Evolutionary conservation across 2,113 vertebrate species (phyloP).

Genomic region (Phrynosoma blainvillii): DNA sequence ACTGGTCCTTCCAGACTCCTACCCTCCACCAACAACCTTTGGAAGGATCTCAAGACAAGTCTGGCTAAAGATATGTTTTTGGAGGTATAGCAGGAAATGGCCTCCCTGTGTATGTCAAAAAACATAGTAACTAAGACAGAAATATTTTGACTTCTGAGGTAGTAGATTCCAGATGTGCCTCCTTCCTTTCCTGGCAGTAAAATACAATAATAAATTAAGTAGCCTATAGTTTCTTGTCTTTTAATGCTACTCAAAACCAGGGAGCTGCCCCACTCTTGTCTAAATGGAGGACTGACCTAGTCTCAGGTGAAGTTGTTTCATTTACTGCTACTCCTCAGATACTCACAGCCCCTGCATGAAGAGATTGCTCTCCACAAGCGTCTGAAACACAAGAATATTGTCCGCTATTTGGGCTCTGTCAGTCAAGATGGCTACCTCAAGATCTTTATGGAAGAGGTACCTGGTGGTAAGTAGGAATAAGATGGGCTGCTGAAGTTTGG

Average conservation of each 20-base stretch:
- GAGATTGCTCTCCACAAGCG: conserved; percentile 92
- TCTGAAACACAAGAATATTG: conserved; percentile 91
- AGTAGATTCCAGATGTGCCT: background rate
- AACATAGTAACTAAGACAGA: background rate
- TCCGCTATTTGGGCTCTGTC: conserved; percentile 90
- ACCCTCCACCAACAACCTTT: background rate
- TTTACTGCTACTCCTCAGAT: conserved; percentile 63
- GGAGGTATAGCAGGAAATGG: background rate
- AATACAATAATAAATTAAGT: background rate
- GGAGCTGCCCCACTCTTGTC: background rate
- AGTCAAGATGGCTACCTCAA: conserved; percentile 92
- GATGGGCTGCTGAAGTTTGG: background rate
- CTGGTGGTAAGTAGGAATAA: conserved; percentile 81
- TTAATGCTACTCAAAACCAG: background rate
- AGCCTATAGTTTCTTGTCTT: background rate
- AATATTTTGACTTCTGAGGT: background rate
- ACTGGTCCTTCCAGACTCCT: background rate
- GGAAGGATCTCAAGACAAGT: background rate
- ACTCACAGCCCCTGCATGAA: conserved; percentile 91
- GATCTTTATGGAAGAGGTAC: conserved; percentile 97
- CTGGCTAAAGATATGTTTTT: background rate
- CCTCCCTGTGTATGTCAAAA: background rate
- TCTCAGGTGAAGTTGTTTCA: background rate
- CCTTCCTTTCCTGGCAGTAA: background rate
- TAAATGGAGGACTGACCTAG: background rate